These are phyloP conservation scores for Notolabrus celidotus DNA, from an alignment of 2,797 vertebrate genomes.

Conservation along the genomic window DNA sequence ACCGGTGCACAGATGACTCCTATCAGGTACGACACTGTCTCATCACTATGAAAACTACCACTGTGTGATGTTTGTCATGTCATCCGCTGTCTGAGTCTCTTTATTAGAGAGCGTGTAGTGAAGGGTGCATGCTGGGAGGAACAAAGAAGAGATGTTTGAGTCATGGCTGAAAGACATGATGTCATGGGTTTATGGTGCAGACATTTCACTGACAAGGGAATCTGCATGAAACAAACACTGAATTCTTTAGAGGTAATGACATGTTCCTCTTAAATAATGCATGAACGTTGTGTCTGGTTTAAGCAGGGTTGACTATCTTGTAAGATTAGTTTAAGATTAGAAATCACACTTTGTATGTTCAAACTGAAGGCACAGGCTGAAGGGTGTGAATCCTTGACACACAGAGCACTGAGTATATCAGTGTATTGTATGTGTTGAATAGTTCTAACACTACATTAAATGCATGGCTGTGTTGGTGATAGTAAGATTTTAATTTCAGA, in stretches of 20 bases:
- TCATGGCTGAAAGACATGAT: conserved; percentile 12
- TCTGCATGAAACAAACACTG: conserved; percentile 12
- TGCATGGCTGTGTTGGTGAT: conserved; percentile 10
- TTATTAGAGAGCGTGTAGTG: background rate
- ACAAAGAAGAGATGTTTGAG: background rate
- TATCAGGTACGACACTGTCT: conserved; percentile 80
- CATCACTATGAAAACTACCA: background rate
- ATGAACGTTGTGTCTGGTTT: background rate
- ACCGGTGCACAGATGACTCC: conserved; percentile 83
- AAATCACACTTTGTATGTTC: background rate
- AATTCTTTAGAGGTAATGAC: conserved; percentile 1
- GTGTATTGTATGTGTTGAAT: conserved; percentile 1
- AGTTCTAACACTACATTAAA: conserved; percentile 29
- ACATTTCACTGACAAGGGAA: conserved; percentile 1
- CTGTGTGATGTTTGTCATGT: background rate
- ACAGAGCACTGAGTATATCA: background rate
- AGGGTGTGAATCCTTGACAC: background rate
- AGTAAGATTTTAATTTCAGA: conserved; percentile 30
- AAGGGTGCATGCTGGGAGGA: background rate
- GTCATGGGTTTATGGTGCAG: conserved; percentile 7
- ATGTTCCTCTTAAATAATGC: background rate
- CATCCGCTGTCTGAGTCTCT: background rate
- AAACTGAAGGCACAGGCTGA: background rate
- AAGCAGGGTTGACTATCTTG: background rate
- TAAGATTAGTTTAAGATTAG: background rate